Evolutionary conservation across 2,113 vertebrate genomes (phyloP).

Genomic region (Gobius niger): DNA sequence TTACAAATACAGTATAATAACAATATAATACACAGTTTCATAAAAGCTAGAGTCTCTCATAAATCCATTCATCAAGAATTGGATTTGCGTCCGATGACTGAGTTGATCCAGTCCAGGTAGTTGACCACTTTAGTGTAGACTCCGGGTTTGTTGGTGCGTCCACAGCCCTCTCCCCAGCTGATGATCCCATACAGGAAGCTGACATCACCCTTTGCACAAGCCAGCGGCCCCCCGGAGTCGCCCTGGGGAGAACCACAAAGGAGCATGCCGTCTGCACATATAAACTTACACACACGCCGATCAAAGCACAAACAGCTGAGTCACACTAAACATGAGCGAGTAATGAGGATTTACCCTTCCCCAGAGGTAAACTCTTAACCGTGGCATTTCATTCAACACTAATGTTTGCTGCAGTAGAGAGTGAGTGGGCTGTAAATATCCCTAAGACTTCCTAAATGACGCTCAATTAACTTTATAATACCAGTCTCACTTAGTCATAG

Average conservation of each 20-base stretch:
- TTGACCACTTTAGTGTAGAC: constrained; percentile 90
- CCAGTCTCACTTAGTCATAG: background rate
- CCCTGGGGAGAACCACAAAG: constrained; percentile 77
- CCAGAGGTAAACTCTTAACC: constrained; percentile 25
- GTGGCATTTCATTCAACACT: constrained; percentile 30
- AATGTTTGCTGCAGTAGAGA: constrained; percentile 19
- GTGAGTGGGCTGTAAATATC: constrained; percentile 3
- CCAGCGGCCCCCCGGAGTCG: constrained; percentile 91
- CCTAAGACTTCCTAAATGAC: constrained; percentile 4
- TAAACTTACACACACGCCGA: constrained; percentile 25
- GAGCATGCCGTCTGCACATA: constrained; percentile 12
- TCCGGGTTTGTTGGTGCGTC: constrained; percentile 81
- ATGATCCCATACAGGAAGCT: constrained; percentile 89
- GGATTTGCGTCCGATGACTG: constrained; percentile 66
- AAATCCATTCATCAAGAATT: constrained; percentile 26
- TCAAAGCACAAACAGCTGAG: constrained; percentile 43
- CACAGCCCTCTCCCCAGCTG: constrained; percentile 94
- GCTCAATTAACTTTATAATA: constrained; percentile 17
- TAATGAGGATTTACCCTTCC: constrained; percentile 11
- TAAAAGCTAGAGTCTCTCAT: constrained; percentile 13
- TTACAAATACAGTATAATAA: constrained; percentile 34
- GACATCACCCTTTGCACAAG: constrained; percentile 78
- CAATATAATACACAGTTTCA: background rate
- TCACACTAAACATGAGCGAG: constrained; percentile 28
- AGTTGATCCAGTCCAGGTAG: constrained; percentile 89